A percentile compares a stretch with the other conserved stretches of the same genome.
phyloP scores from a whole-genome alignment of 2,888 invertebrate genomes.

The Scrobipalpa costella region DNA sequence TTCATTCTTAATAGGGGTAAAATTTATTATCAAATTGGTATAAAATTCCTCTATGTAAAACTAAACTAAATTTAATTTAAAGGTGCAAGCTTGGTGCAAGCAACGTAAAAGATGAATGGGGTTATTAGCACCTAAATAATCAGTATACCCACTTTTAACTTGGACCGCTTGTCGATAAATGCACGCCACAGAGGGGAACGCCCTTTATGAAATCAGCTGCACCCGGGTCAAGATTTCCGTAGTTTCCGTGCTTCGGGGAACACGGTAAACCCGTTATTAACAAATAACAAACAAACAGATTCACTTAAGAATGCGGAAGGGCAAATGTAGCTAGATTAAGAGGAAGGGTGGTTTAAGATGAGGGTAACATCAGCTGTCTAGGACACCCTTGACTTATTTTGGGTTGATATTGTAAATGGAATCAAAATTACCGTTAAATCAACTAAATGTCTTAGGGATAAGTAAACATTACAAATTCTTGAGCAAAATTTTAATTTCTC shows the following conservation, averaged over 20 bases:
- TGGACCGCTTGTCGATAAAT: slow-evolving; percentile 23
- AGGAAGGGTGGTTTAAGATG: slow-evolving; percentile 36
- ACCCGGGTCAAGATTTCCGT: slow-evolving; percentile 68
- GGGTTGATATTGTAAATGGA: background rate
- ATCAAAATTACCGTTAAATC: background rate
- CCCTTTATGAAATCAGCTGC: slow-evolving; percentile 74
- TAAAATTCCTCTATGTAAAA: no score
- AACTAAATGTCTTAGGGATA: background rate
- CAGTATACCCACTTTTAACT: slow-evolving; percentile 35
- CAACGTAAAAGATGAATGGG: no score
- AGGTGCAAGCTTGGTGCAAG: no score
- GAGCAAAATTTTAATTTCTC: background rate
- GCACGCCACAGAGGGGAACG: slow-evolving; percentile 62
- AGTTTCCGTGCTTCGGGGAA: slow-evolving; percentile 50
- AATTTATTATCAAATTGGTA: no score
- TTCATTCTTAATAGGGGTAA: no score
- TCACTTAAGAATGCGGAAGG: slow-evolving; percentile 46
- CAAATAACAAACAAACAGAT: slow-evolving; percentile 16
- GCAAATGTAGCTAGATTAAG: slow-evolving; percentile 29
- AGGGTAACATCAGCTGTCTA: slow-evolving; percentile 12
- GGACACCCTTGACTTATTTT: slow-evolving; percentile 5
- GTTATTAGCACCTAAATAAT: no score
- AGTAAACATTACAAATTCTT: background rate
- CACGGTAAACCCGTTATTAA: slow-evolving; percentile 55
- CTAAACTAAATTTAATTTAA: no score